phyloP scores from a whole-genome alignment of 2,113 vertebrate species.

The Mionectes macconnelli region DNA sequence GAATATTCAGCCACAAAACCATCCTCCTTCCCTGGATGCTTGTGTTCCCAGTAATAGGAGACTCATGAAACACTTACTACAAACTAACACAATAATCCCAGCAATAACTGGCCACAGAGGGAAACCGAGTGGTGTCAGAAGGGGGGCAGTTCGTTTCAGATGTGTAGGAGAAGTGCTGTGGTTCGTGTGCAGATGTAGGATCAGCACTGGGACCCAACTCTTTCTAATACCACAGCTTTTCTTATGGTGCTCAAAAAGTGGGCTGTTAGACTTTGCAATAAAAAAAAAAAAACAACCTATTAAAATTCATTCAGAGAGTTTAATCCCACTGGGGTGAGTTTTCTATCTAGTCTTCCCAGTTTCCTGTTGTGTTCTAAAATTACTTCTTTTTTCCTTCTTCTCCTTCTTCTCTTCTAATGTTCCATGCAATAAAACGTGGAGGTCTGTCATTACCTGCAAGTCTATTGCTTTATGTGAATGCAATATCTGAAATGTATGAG shows the following conservation, averaged over 20 bases:
- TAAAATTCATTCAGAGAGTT: constrained; percentile 44
- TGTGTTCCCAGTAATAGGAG: not conserved
- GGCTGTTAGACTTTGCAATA: not conserved
- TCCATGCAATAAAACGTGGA: constrained; percentile 31
- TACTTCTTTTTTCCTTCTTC: not conserved
- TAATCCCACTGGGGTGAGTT: not conserved
- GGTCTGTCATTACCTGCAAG: constrained; percentile 28
- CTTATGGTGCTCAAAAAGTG: not conserved
- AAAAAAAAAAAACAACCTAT: not conserved
- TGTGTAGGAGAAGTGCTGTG: not conserved
- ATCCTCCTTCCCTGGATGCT: not conserved
- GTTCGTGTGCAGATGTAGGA: not conserved
- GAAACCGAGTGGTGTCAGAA: not conserved
- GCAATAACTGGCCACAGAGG: not conserved
- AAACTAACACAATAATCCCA: not conserved
- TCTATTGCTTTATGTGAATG: constrained; percentile 46
- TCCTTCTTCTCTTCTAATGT: not conserved
- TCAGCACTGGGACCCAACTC: not conserved
- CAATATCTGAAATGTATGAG: constrained; percentile 46
- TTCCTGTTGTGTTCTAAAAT: constrained; percentile 51
- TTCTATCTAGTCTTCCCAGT: constrained; percentile 11
- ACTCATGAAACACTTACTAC: not conserved
- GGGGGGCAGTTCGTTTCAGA: not conserved
- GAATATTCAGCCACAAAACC: not conserved
- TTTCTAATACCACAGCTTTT: not conserved